Evolutionary conservation across 2,113 vertebrate genomes (phyloP).

Genomic region (Agapornis roseicollis): DNA sequence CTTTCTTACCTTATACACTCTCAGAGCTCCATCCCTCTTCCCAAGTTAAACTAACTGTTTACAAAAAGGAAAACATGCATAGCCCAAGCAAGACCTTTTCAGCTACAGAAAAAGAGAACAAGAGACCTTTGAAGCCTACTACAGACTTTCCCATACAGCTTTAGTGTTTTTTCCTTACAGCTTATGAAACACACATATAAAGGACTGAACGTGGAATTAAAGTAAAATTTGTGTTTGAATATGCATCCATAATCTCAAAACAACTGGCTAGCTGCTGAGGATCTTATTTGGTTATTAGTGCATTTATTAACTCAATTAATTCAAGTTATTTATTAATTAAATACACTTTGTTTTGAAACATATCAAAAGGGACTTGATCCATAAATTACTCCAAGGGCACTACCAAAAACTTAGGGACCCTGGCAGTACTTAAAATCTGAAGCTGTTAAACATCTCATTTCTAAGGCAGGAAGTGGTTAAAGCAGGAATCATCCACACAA

Average conservation of each 20-base stretch:
- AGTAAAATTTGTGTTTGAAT: not conserved
- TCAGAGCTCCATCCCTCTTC: not conserved
- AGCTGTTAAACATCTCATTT: not conserved
- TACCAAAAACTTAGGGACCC: not conserved
- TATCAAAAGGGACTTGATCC: not conserved
- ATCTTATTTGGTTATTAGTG: not conserved
- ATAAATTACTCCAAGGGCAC: not conserved
- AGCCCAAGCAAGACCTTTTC: not conserved
- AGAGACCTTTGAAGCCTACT: not conserved
- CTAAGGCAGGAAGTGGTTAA: rapidly evolving
- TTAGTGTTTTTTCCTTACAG: not conserved
- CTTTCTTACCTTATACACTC: not conserved
- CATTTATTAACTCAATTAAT: not conserved
- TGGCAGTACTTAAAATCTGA: not conserved
- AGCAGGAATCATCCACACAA: not conserved
- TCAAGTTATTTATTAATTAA: not conserved
- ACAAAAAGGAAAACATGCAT: not conserved
- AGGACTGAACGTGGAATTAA: not conserved
- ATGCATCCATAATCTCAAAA: not conserved
- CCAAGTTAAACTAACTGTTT: not conserved
- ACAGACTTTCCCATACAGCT: not conserved
- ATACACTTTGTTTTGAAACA: not conserved
- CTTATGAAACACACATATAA: not conserved
- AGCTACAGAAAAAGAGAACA: not conserved
- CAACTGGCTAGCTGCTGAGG: not conserved